Conservation (phyloP, 2,113 vertebrate species). For the zebrafish (Danio rerio) region DNA sequence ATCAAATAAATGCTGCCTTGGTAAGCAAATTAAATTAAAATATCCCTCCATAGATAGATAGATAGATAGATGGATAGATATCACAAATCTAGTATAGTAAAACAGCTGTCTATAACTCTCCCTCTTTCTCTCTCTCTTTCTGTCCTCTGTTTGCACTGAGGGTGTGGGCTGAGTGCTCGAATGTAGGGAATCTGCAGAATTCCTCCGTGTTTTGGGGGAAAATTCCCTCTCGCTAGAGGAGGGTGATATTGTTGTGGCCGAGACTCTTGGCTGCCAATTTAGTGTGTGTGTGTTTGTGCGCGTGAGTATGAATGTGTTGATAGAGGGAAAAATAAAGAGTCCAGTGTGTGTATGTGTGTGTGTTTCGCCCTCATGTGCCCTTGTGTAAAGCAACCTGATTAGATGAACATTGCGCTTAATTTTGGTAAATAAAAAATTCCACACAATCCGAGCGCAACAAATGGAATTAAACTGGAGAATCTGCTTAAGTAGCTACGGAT, state of each 20-base stretch:
- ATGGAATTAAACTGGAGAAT: slow-evolving; percentile 73
- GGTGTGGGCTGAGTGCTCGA: slow-evolving; percentile 67
- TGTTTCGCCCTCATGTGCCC: slow-evolving; percentile 38
- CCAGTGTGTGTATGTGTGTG: slow-evolving; percentile 57
- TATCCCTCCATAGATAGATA: too few relatives aligned
- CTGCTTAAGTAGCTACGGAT: slow-evolving; percentile 57
- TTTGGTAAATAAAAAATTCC: slow-evolving; percentile 67
- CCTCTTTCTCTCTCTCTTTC: not conserved
- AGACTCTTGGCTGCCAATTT: slow-evolving; percentile 37
- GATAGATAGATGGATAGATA: too few relatives aligned
- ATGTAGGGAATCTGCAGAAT: slow-evolving; percentile 70
- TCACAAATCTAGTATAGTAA: too few relatives aligned
- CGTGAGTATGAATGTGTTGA: slow-evolving; percentile 31
- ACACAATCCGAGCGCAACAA: slow-evolving; percentile 67
- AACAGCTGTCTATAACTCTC: too few relatives aligned
- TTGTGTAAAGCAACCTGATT: slow-evolving; percentile 51
- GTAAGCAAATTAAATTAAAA: too few relatives aligned
- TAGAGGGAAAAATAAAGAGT: slow-evolving; percentile 49
- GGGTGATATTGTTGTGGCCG: slow-evolving; percentile 55
- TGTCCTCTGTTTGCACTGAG: slow-evolving; percentile 62
- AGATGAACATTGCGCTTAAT: slow-evolving; percentile 51
- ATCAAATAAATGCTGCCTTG: too few relatives aligned
- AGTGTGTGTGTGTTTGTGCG: slow-evolving; percentile 24
- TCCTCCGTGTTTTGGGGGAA: slow-evolving; percentile 72
- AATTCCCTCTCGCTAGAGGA: slow-evolving; percentile 68